Conservation (phyloP, 2,888 invertebrate species). For the Nomada lathburiana region DNA sequence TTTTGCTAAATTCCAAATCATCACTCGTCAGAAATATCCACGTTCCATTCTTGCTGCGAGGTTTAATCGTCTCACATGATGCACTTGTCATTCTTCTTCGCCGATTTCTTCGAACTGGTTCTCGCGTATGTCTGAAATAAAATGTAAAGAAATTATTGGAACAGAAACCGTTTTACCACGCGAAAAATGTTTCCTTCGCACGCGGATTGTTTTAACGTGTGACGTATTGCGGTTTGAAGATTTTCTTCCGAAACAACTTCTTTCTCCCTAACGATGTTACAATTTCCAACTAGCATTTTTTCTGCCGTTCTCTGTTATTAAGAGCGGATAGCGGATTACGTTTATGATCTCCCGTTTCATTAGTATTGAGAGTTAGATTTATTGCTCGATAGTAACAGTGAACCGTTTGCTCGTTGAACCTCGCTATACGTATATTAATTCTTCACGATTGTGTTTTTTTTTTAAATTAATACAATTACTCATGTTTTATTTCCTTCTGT, state of each 20-base stretch:
- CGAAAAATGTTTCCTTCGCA: constrained; percentile 1
- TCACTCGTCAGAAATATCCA: constrained; percentile 39
- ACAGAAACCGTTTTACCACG: not conserved
- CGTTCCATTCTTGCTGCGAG: not conserved
- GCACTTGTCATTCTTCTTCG: not conserved
- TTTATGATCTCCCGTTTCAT: not conserved
- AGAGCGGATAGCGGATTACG: not conserved
- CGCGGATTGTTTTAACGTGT: not conserved
- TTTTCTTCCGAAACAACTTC: not conserved
- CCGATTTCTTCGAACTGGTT: constrained; percentile 4
- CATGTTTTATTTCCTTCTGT: not conserved
- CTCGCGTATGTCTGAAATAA: constrained; percentile 32
- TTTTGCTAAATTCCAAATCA: constrained; percentile 34
- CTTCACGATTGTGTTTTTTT: too few relatives aligned
- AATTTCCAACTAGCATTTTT: not conserved
- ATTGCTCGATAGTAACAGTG: constrained; percentile 29
- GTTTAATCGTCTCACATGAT: not conserved
- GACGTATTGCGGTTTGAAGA: constrained; percentile 18
- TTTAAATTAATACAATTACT: too few relatives aligned
- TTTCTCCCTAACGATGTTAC: not conserved
- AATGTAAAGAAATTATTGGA: constrained; percentile 29
- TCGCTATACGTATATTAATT: too few relatives aligned
- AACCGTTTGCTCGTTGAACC: not conserved
- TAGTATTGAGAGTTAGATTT: not conserved
- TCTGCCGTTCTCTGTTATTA: not conserved